phyloP scores from a whole-genome alignment of 2,113 vertebrate species.

The Scytalopus superciliaris region DNA sequence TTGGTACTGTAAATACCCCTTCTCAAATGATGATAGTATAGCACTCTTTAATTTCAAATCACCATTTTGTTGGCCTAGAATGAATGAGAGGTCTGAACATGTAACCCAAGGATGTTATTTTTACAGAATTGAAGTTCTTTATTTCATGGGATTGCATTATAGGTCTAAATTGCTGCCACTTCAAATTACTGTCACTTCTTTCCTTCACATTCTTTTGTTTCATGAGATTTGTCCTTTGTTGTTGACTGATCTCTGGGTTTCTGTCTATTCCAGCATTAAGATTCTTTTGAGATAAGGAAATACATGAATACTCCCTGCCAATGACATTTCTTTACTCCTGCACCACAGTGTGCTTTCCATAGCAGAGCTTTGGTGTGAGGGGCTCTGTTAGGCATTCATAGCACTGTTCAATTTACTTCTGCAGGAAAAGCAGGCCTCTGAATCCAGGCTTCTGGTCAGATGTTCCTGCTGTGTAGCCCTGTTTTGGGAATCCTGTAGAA shows the following conservation, averaged over 20 bases:
- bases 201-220: neutral
- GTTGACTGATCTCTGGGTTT: neutral
- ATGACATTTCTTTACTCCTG: neutral
- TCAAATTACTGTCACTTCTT: neutral
- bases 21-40: neutral
- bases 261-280: neutral
- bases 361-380: neutral
- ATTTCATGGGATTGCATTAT: neutral
- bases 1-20: neutral
- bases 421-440: neutral
- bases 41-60: neutral
- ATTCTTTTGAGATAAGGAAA: neutral
- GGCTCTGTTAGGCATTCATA: neutral
- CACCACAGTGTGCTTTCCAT: neutral
- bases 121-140: neutral
- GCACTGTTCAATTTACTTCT: neutral
- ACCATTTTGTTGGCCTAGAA: neutral
- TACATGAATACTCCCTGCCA: fast-evolving
- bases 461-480: neutral
- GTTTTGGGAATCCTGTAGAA: neutral
- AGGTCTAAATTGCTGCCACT: neutral
- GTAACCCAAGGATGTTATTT: neutral
- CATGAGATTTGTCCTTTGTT: neutral
- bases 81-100: neutral
- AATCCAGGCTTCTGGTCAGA: neutral